Percentiles rank a stretch among this genome's conserved stretches.
Conservation (phyloP, 2,113 vertebrate species). For the Phaethornis superciliosus region DNA sequence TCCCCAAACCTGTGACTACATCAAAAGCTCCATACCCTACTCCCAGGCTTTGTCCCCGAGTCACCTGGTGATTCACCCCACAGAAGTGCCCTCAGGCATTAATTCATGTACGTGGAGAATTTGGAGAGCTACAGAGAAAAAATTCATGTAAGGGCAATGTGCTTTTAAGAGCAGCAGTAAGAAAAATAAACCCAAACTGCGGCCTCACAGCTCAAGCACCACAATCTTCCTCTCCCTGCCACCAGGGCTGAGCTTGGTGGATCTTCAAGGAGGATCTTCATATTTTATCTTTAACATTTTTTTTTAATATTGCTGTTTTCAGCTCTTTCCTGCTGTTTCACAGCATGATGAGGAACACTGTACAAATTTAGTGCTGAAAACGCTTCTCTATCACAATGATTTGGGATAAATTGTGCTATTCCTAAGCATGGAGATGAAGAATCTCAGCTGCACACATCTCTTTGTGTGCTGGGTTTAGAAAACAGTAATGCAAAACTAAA, state of each 20-base stretch:
- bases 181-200: not conserved
- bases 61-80: not conserved
- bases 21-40: not conserved
- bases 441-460: not conserved
- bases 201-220: too few species aligned
- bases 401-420: slow-evolving; percentile 23
- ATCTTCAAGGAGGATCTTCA: too few species aligned
- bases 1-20: not conserved
- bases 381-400: not conserved
- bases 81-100: not conserved
- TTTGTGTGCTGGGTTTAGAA: not conserved
- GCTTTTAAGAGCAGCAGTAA: rapidly evolving
- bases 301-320: not conserved
- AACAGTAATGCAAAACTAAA: slow-evolving; percentile 14
- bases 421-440: slow-evolving; percentile 2
- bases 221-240: too few species aligned
- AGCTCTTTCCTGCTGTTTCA: not conserved
- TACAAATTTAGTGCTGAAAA: not conserved
- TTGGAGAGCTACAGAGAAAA: not conserved
- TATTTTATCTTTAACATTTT: not conserved
- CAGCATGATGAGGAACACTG: not conserved
- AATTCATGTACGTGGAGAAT: rapidly evolving
- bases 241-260: too few species aligned
- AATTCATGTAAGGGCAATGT: not conserved
- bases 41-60: not conserved